phyloP scores from a whole-genome alignment of 92 coral and sea anemone genomes.

The Hydrozoanthus gracilis region DNA sequence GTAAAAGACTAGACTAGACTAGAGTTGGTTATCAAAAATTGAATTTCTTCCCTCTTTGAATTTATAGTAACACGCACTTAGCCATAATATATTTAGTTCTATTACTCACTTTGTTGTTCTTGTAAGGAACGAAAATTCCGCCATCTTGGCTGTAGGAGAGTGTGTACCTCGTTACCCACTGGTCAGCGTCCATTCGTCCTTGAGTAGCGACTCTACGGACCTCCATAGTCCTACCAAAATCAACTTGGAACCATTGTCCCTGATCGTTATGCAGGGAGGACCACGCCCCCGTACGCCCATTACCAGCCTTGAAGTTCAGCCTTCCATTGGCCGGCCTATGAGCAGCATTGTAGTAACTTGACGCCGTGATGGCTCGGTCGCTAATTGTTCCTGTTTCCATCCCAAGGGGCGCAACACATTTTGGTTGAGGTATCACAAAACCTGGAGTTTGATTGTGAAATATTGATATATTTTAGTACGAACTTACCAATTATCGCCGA shows the following conservation, averaged over 20 bases:
- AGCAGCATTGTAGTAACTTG: background rate
- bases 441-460: background rate
- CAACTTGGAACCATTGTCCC: conserved; percentile 32
- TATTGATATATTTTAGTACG: background rate
- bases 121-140: background rate
- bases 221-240: background rate
- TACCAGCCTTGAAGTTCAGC: background rate
- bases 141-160: conserved; percentile 31
- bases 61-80: background rate
- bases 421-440: background rate
- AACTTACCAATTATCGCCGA: no score
- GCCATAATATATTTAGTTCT: background rate
- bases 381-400: background rate
- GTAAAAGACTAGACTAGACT: no score
- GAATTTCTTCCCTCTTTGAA: no score
- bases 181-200: conserved; percentile 26
- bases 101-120: background rate
- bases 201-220: conserved; percentile 16
- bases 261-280: background rate
- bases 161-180: conserved; percentile 22
- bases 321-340: conserved; percentile 9
- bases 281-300: conserved; percentile 34
- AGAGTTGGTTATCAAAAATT: no score
- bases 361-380: background rate
- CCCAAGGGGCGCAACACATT: conserved; percentile 7